Conservation (phyloP, 64 coral and sea anemone species). For the Trachythela sp. region DNA sequence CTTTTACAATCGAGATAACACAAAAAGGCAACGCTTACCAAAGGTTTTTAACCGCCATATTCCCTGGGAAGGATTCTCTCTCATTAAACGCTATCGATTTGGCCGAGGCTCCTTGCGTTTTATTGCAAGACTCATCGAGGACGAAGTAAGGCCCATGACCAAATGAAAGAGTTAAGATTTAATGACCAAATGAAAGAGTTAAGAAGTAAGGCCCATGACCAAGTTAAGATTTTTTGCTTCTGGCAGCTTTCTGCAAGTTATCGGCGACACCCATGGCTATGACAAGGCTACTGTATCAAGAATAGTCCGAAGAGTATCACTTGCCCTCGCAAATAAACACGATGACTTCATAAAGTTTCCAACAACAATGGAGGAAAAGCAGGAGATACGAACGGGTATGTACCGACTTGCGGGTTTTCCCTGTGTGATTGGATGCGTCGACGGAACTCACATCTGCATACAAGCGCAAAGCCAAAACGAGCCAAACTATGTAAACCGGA, state of each 20-base stretch:
- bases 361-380: constrained; percentile 9
- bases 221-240: constrained; percentile 6
- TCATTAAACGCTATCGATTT: neutral
- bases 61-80: neutral
- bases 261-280: too few relatives aligned
- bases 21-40: neutral
- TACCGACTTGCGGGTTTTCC: constrained; percentile 27
- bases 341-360: neutral
- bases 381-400: constrained; percentile 17
- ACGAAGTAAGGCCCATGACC: neutral
- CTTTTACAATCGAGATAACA: neutral
- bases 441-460: constrained; percentile 32
- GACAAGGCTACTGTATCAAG: too few relatives aligned
- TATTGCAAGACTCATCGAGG: neutral
- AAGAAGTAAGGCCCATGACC: neutral
- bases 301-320: too few relatives aligned
- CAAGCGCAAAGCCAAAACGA: too few relatives aligned
- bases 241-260: neutral
- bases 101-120: neutral
- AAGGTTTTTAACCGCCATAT: neutral
- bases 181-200: neutral
- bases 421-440: constrained; percentile 24
- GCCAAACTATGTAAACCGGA: constrained; percentile 36
- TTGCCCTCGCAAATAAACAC: constrained; percentile 16
- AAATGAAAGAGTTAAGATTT: too few relatives aligned